Percentiles rank a stretch among this genome's conserved stretches.
Conservation (phyloP, 2,797 vertebrate species). For the Odontamblyopus rebecca region DNA sequence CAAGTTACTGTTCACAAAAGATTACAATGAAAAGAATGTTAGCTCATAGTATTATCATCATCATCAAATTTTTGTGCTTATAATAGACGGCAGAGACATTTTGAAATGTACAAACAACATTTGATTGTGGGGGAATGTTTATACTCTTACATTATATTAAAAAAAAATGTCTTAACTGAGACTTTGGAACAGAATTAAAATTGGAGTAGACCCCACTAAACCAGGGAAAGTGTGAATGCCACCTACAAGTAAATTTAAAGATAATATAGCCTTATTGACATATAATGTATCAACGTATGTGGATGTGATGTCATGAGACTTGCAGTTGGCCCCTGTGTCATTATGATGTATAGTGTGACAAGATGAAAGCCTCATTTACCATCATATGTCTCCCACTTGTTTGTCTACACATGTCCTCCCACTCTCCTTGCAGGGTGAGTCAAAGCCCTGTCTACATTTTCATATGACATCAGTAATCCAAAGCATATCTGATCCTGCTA, state of each 20-base stretch:
- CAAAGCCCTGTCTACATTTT: slow-evolving; percentile 23
- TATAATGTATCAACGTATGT: slow-evolving; percentile 32
- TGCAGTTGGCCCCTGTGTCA: slow-evolving; percentile 39
- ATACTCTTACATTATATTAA: no score
- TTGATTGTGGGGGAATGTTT: no score
- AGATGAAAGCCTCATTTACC: slow-evolving; percentile 60
- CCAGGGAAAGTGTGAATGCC: not conserved
- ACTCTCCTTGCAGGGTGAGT: slow-evolving; percentile 33
- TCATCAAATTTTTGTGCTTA: not conserved
- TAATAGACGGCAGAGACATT: not conserved
- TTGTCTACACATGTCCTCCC: slow-evolving; percentile 59
- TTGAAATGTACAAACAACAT: not conserved
- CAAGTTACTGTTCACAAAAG: slow-evolving; percentile 22
- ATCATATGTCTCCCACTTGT: slow-evolving; percentile 69
- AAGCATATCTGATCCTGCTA: slow-evolving; percentile 41
- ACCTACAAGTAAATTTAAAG: not conserved
- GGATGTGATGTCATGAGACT: slow-evolving; percentile 43
- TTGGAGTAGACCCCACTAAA: not conserved
- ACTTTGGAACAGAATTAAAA: no score
- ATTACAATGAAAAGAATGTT: not conserved
- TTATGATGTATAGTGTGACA: slow-evolving; percentile 46
- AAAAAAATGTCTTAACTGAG: no score
- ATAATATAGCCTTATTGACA: not conserved
- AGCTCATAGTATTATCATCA: not conserved
- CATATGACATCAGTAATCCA: slow-evolving; percentile 45